phyloP scores from a whole-genome alignment of 2,888 invertebrate genomes.

The Antheraea yamamai region DNA sequence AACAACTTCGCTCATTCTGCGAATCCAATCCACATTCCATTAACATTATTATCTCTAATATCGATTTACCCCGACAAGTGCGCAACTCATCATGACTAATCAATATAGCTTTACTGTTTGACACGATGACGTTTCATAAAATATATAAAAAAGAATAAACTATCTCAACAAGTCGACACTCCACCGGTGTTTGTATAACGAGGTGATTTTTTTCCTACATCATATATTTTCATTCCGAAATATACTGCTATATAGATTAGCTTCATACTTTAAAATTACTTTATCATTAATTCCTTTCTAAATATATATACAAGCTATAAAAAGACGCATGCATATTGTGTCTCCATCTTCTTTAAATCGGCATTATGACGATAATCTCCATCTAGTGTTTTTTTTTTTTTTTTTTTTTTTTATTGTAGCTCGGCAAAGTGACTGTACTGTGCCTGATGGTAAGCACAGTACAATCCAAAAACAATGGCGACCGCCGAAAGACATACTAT shows the following conservation, averaged over 20 bases:
- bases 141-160: not conserved
- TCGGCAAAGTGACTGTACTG: too few relatives aligned
- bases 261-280: too few relatives aligned
- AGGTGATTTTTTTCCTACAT: not conserved
- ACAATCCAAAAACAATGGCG: too few relatives aligned
- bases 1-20: not conserved
- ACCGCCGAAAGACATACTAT: too few relatives aligned
- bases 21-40: not conserved
- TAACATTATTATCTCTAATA: not conserved
- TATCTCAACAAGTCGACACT: not conserved
- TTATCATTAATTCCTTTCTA: too few relatives aligned
- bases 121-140: not conserved
- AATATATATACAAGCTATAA: not conserved
- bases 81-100: not conserved
- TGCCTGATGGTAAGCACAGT: too few relatives aligned
- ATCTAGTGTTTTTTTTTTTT: too few relatives aligned
- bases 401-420: too few relatives aligned
- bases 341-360: not conserved
- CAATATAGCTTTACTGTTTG: not conserved
- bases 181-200: not conserved
- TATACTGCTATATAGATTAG: too few relatives aligned
- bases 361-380: not conserved
- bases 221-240: not conserved
- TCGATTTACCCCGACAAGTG: not conserved
- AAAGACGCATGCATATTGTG: not conserved